A percentile compares a stretch with the other conserved stretches of the same genome.
These are phyloP conservation scores for Heptranchias perlo DNA, from an alignment of 2,113 vertebrate species.

Conservation along the genomic window DNA sequence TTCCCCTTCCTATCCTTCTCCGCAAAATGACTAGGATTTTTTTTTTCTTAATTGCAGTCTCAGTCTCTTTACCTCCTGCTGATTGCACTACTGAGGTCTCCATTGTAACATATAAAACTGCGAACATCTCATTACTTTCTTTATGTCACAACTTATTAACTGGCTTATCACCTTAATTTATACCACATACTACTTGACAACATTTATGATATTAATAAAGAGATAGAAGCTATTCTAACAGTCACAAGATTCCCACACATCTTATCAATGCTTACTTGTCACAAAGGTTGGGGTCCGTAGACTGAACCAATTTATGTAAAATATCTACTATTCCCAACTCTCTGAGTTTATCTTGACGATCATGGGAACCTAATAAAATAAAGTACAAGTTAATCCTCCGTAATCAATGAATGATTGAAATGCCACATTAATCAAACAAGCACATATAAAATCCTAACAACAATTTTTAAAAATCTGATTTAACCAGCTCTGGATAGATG, in stretches of 20 bases:
- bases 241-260: background rate
- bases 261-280: constrained; percentile 72
- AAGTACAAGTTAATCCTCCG: background rate
- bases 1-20: background rate
- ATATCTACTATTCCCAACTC: constrained; percentile 97
- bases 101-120: constrained; percentile 42
- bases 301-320: constrained; percentile 90
- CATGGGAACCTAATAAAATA: constrained; percentile 78
- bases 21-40: background rate
- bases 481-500: too few species aligned
- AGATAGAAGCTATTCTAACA: background rate
- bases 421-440: too few species aligned
- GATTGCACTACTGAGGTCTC: background rate
- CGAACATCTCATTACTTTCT: background rate
- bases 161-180: background rate
- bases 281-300: constrained; percentile 85
- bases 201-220: background rate
- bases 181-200: background rate
- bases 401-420: too few species aligned
- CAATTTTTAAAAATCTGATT: too few species aligned
- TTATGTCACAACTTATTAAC: background rate
- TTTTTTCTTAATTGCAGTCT: background rate
- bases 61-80: background rate
- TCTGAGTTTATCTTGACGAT: constrained; percentile 90
- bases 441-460: too few species aligned